phyloP scores from a whole-genome alignment of 2,113 vertebrate species.

The Odontophorus gujanensis region DNA sequence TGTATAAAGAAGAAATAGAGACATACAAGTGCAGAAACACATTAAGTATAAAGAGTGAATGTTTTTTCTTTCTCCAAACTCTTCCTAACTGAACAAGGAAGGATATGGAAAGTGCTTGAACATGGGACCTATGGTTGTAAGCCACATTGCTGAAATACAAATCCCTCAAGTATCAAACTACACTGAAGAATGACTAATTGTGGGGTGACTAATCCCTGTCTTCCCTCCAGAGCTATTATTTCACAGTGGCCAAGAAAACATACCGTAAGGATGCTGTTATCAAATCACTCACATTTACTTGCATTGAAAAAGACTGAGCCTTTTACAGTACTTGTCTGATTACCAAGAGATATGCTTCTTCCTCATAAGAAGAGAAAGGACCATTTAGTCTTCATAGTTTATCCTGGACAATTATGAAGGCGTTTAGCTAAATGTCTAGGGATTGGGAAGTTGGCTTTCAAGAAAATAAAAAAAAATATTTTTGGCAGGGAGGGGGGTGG shows the following conservation, averaged over 20 bases:
- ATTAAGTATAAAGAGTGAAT: neutral
- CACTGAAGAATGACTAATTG: conserved; percentile 52
- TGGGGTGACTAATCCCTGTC: conserved; percentile 63
- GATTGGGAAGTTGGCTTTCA: neutral
- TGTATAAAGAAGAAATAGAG: neutral
- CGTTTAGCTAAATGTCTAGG: neutral
- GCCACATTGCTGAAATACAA: conserved; percentile 43
- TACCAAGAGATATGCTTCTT: neutral
- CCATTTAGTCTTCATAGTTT: neutral
- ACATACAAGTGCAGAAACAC: neutral
- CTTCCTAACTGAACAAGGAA: neutral
- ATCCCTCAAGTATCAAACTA: conserved; percentile 34
- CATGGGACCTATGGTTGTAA: neutral
- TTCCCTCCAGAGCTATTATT: conserved; percentile 50
- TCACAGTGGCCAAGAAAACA: conserved; percentile 52
- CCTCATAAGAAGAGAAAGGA: neutral
- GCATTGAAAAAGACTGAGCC: conserved; percentile 18
- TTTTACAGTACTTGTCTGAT: neutral
- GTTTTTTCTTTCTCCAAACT: neutral
- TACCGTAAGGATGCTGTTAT: conserved; percentile 51
- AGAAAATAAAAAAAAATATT: neutral
- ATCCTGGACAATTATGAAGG: neutral
- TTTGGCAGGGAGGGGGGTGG: neutral
- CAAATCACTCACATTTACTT: conserved; percentile 35
- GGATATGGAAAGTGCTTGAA: conserved; percentile 36